Evolutionary conservation across 2,797 vertebrate genomes (phyloP), one percentile per base, ranked within the genome.

Genomic region (Acanthis flammea): DNA sequence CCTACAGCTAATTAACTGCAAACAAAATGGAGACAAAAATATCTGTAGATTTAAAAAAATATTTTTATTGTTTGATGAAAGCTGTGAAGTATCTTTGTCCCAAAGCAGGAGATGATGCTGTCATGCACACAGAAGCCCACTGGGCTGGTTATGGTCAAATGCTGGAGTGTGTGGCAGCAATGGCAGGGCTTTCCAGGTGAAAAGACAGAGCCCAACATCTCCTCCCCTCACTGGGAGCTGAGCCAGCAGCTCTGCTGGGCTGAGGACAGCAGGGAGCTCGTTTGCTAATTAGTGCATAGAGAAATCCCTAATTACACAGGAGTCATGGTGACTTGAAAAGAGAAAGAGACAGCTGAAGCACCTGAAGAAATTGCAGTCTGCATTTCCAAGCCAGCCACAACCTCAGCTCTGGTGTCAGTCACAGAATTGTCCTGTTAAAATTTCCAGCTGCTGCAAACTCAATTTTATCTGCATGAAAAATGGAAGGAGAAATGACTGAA

Each of bases 251-350:
- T 7, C 84, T 58, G 10, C 61, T 14, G 42, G 37, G 68, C 33
- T 72, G 81, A 48, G 0, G 0, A 24, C 39, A 74, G 85, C 79
- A 81, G 25, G 1, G 9, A 90, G 39, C 37, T 66, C 48, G 35
- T 54, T 10, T 63, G 86, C 48, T 94, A 95, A 92, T 90, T 88
- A 88, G 83, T 74, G 77, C 60, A 14, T 76, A 25, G 22, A 86
- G 70, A 92, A 83, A 66, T 57, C 78, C 22, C n/a, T 35, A 65
- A 30, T 93, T 93, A 54, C 10, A 37, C 25, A 35, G 53, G 30
- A 78, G 48, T 2, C 71, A 23, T 5, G 18, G 45, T 18, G 60
- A 54, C 44, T 75, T 24, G 55, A 45, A 58, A 55, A 53, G 55
- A 86, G 53, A 58, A 55, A 53, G 55, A 86, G 53, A 73, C 41